Conservation (phyloP, 2,797 vertebrate species). For the Pangasius macronema region DNA sequence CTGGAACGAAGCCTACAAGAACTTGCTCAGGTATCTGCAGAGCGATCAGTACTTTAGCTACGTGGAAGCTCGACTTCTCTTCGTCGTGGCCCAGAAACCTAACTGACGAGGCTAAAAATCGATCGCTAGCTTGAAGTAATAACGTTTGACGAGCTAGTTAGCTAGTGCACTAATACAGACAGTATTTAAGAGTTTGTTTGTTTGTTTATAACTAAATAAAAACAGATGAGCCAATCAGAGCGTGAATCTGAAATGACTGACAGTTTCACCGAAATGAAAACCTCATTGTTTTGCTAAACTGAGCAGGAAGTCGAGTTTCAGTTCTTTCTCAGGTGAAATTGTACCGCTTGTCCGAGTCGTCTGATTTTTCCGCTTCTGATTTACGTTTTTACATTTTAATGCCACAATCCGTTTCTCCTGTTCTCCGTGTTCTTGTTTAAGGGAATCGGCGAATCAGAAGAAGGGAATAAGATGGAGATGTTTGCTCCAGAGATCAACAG, state of each 20-base stretch:
- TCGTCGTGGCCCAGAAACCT: not conserved
- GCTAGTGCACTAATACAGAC: not conserved
- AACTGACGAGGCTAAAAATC: not conserved
- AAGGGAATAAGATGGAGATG: conserved; percentile 41
- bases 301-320: not conserved
- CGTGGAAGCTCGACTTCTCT: not conserved
- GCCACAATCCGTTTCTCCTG: not conserved
- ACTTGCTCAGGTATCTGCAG: conserved; percentile 74
- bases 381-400: too few species aligned
- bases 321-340: not conserved
- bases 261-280: not conserved
- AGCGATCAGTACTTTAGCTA: not conserved
- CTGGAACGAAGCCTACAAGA: conserved; percentile 80
- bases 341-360: too few species aligned
- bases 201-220: not conserved
- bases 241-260: not conserved
- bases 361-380: too few species aligned
- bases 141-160: not conserved
- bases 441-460: conserved; percentile 34
- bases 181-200: too few species aligned
- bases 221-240: not conserved
- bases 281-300: not conserved
- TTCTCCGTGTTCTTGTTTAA: not conserved
- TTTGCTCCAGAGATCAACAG: conserved; percentile 44
- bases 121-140: not conserved